These are phyloP conservation scores for Lepidocyrtinus sp. DNA, from an alignment of 2,888 invertebrate species.

Conservation along the genomic window DNA sequence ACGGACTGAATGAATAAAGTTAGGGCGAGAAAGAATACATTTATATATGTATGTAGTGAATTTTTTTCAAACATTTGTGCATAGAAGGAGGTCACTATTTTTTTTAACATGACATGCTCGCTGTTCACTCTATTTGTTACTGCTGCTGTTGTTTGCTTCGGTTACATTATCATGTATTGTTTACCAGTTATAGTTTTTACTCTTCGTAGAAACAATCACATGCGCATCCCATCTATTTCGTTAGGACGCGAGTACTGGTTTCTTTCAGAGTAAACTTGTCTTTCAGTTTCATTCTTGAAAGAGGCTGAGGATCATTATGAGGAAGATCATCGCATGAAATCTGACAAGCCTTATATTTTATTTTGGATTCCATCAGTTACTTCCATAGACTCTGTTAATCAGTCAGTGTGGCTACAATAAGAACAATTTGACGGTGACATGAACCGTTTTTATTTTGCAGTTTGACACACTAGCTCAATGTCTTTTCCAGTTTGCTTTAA, in stretches of 20 bases:
- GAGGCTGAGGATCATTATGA: background rate
- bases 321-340: background rate
- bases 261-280: conserved; percentile 2
- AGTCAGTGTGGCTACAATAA: conserved; percentile 18
- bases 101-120: background rate
- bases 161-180: conserved; percentile 10
- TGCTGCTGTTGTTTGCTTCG: background rate
- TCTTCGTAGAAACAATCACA: background rate
- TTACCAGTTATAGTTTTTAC: conserved; percentile 10
- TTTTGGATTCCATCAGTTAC: conserved; percentile 35
- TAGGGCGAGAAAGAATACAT: background rate
- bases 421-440: background rate
- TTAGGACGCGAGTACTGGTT: background rate
- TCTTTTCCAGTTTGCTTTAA: no score
- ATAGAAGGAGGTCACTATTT: conserved; percentile 11
- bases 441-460: no score
- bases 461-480: no score
- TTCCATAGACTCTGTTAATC: conserved; percentile 39
- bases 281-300: conserved; percentile 10
- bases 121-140: background rate
- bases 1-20: background rate
- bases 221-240: background rate
- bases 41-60: background rate
- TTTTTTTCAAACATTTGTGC: background rate
- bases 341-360: no score